phyloP scores from a whole-genome alignment of 2,113 vertebrate genomes.

The Emydocephalus ijimae region DNA sequence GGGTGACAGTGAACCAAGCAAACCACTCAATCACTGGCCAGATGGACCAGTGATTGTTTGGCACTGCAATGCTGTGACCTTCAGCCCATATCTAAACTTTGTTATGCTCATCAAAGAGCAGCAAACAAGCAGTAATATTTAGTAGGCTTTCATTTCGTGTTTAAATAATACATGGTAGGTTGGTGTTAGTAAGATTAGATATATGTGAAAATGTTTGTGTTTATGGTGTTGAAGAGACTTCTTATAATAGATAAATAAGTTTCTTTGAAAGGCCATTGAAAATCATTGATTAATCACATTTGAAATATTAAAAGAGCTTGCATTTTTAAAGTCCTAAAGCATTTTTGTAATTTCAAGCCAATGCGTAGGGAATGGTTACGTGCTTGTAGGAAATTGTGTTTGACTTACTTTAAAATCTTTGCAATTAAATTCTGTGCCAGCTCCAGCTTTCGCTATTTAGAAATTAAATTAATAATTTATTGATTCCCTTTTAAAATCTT shows the following conservation, averaged over 20 bases:
- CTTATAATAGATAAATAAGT: constrained; percentile 48
- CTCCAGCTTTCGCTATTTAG: constrained; percentile 10
- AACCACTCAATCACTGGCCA: neutral
- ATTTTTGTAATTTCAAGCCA: constrained; percentile 34
- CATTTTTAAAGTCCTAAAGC: constrained; percentile 24
- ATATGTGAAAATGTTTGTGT: constrained; percentile 57
- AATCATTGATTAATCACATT: constrained; percentile 48
- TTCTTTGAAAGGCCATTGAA: constrained; percentile 40
- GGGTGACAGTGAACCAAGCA: neutral
- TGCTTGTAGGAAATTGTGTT: constrained; percentile 1
- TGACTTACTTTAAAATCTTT: constrained; percentile 6
- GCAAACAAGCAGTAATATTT: neutral
- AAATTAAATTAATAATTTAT: neutral
- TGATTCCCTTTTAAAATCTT: neutral
- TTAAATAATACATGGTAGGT: constrained; percentile 15
- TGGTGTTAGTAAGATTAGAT: constrained; percentile 51
- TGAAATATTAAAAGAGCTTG: constrained; percentile 51
- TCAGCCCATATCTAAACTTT: neutral
- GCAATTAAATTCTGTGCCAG: neutral
- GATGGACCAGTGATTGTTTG: neutral
- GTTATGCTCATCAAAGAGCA: neutral
- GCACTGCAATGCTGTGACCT: constrained; percentile 3
- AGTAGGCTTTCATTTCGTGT: constrained; percentile 8
- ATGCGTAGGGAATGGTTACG: neutral
- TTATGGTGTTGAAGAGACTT: constrained; percentile 43